A percentile compares a stretch with the other conserved stretches of the same genome.
Conservation (phyloP, 2,797 vertebrate species). For the Chiloscyllium punctatum region DNA sequence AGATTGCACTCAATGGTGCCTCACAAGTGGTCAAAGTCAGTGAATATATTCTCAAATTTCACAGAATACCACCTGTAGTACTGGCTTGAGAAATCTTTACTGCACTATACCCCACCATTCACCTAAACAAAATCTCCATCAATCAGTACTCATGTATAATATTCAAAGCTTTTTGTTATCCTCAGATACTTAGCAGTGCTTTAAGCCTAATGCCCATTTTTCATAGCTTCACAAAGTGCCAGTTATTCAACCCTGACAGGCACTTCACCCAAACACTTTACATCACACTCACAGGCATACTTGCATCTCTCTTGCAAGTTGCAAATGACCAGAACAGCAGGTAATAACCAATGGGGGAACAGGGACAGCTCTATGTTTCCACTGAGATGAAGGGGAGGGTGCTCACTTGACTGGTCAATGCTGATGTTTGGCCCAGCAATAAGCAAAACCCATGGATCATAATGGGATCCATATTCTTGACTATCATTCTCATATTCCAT, state of each 20-base stretch:
- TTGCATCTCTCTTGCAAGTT: not conserved
- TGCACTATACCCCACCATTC: not conserved
- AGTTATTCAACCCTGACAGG: not conserved
- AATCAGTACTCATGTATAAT: not conserved
- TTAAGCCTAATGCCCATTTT: not conserved
- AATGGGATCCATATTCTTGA: not conserved
- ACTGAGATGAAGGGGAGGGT: not conserved
- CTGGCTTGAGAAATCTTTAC: not conserved
- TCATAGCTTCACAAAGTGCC: not conserved
- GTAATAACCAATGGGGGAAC: not conserved
- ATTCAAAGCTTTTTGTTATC: not conserved
- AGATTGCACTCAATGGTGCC: not conserved
- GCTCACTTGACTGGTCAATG: not conserved
- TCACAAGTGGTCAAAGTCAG: not conserved
- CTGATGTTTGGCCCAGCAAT: not conserved
- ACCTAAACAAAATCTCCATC: not conserved
- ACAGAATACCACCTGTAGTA: not conserved
- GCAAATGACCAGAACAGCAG: not conserved
- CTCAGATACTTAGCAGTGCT: not conserved
- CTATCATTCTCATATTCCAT: not conserved
- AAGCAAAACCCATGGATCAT: not conserved
- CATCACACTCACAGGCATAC: not conserved
- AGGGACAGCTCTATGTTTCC: not conserved
- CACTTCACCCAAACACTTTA: not conserved
- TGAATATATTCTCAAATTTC: not conserved